Evolutionary conservation across 2,113 vertebrate genomes (phyloP), one percentile per base, ranked within the genome.

Genomic region (Proteles cristata): DNA sequence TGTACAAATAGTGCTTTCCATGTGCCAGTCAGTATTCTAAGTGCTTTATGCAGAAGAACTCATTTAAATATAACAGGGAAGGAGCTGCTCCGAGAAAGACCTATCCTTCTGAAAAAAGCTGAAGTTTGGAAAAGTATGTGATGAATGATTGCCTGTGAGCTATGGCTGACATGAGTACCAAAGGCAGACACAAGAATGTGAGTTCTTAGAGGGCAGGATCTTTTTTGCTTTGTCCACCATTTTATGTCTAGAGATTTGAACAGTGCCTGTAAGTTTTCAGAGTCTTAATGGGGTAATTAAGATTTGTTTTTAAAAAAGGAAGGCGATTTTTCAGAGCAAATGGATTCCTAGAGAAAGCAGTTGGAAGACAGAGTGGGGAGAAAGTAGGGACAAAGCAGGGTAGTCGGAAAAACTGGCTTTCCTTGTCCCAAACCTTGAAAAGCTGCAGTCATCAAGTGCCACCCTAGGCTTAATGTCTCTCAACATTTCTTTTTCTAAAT

Each of bases 281-380:
- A 5, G 1, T 79, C 55, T 94, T 39, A 90, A 88, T 53, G 66
- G 93, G 73, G 91, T 1, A 61, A 96, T 35, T 25, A 43, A 81
- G 65, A 4, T 39, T 39, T 39, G 16, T 35, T 23, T 63, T 77
- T 69, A 86, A 61, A 65, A 80, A 87, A 31, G 35, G 17, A 71
- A 96, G 92, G 11, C 50, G 31, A 71, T 85, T 92, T 71, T 96
- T 92, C 35, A 94, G 68, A 55, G 55, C 85, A 96, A 85, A 79
- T 15, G 10, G 43, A 97, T 68, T 90, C 69, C 17, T 69, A 91
- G 71, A 87, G n/a, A 97, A 91, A 61, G 26, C 5, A 63, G 95
- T 1, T 17, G 65, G 48, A 71, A 85, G 26, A 73, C 33, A 48
- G 23, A 90, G 12, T 28, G 14, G 53, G 58, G 35, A 80, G 81